Conservation (phyloP, 1,140 invertebrate species). For the Zaprionus davidi region DNA sequence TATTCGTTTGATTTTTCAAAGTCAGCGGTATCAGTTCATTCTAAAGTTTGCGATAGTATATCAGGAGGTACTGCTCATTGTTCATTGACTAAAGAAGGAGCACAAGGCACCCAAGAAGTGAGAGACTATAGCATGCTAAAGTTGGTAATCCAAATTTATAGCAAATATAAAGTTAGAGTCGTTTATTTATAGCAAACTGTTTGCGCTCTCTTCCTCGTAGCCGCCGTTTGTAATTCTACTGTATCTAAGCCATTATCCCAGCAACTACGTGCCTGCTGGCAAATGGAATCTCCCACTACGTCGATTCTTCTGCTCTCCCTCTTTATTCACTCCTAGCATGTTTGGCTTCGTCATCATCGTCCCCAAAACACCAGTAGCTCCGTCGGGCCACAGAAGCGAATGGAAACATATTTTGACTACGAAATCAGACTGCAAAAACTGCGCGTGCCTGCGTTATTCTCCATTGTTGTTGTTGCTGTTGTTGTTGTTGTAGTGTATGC, state of each 20-base stretch:
- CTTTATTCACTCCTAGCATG: neutral
- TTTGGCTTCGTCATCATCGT: slow-evolving; percentile 12
- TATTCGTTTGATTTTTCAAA: no score
- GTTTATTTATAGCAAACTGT: neutral
- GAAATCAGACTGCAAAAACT: slow-evolving; percentile 67
- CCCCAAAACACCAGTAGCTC: slow-evolving; percentile 65
- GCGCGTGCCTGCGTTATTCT: neutral
- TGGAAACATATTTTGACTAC: slow-evolving; percentile 83
- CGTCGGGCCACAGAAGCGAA: slow-evolving; percentile 52
- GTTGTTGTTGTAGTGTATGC: slow-evolving; percentile 34
- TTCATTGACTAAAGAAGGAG: no score
- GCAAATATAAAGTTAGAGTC: neutral
- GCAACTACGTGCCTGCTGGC: neutral
- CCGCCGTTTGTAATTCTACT: neutral
- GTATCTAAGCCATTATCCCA: neutral
- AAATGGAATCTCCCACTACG: neutral
- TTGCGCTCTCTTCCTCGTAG: neutral
- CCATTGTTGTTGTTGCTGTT: no score
- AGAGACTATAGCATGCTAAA: no score
- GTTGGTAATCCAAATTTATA: neutral
- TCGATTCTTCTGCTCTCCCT: neutral
- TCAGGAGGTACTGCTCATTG: no score
- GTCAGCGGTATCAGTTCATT: no score
- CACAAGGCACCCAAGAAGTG: no score
- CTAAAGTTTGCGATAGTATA: no score